Evolutionary conservation across 2,888 invertebrate species (phyloP), one percentile per base, ranked within the genome.

Genomic region (Apamea sordens): DNA sequence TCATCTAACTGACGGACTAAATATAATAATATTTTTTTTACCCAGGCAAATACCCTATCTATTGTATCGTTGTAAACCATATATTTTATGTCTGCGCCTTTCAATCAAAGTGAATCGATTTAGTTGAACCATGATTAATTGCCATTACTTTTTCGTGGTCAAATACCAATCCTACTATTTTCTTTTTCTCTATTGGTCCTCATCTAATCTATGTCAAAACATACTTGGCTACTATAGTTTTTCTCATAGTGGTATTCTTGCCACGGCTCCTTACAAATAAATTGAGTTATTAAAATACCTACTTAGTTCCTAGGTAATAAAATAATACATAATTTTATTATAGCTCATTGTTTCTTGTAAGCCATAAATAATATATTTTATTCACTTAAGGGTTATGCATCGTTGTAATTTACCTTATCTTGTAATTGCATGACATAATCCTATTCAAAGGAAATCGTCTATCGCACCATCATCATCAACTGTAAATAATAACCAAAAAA

Each of bases 301-400:
- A 53, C 18, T 28, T 44, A 53, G 24, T 61, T 53, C 24, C 15
- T 75, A 59, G 41, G 13, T 77, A 56, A 41, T 83, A 68, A 71
- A 75, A 69, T 44, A 59, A 36, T 21, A 47, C 61, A 36, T 24
- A 1, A 61, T 44, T 73, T 59, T 67, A 50, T 70, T 64, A 63
- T 6, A 21, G 56, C 61, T 77, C 56, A 36, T 86, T 86, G 78
- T 77, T 73, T 76, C 32, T 83, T 77, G 44, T 71, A 44, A 63
- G 41, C 59, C 28, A 74, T 64, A 77, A 70, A 77, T 59, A 69
- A 32, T 47, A 44, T 72, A 64, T 72, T 65, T 64, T 56, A 65
- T 36, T 69, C 24, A 59, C 15, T 21, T 56, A 70, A 15, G 8
- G 3, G 24, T 56, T 44, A 41, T 36, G 10, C 8, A 36, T 80